Conservation (phyloP, 2,113 vertebrate species). For the Myrmecobius fasciatus region DNA sequence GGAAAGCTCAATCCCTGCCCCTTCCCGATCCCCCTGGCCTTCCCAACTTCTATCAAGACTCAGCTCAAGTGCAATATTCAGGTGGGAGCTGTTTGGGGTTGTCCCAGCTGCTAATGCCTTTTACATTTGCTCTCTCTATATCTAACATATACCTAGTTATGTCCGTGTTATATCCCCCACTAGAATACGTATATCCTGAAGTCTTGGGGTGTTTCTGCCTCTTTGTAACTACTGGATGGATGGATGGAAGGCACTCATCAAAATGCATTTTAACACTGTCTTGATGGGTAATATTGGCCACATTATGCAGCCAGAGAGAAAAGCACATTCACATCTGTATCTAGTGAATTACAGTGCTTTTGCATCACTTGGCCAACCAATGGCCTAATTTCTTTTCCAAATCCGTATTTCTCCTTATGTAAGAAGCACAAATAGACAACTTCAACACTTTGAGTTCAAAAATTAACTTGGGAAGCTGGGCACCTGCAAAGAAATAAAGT, state of each 20-base stretch:
- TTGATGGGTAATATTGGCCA: constrained; percentile 63
- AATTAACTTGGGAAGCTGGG: constrained; percentile 32
- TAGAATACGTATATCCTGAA: background rate
- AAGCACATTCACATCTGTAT: constrained; percentile 63
- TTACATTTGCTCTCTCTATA: background rate
- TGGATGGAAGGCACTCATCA: background rate
- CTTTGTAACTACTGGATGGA: background rate
- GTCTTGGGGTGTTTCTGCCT: background rate
- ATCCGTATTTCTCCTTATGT: background rate
- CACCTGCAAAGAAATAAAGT: constrained; percentile 18
- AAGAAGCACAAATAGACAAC: constrained; percentile 37
- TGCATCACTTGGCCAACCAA: constrained; percentile 22
- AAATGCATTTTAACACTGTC: constrained; percentile 66
- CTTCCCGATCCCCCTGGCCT: background rate
- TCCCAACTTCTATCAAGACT: background rate
- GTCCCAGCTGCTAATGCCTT: background rate
- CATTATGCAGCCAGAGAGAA: constrained; percentile 65
- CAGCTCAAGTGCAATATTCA: background rate
- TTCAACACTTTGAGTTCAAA: background rate
- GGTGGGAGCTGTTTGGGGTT: background rate
- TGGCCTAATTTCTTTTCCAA: constrained; percentile 41
- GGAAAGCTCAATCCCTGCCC: background rate
- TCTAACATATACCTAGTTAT: background rate
- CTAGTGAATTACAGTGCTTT: constrained; percentile 52
- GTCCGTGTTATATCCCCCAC: background rate